These are phyloP conservation scores for Macrobrachium nipponense DNA, from an alignment of 1,140 invertebrate species.

Conservation along the genomic window DNA sequence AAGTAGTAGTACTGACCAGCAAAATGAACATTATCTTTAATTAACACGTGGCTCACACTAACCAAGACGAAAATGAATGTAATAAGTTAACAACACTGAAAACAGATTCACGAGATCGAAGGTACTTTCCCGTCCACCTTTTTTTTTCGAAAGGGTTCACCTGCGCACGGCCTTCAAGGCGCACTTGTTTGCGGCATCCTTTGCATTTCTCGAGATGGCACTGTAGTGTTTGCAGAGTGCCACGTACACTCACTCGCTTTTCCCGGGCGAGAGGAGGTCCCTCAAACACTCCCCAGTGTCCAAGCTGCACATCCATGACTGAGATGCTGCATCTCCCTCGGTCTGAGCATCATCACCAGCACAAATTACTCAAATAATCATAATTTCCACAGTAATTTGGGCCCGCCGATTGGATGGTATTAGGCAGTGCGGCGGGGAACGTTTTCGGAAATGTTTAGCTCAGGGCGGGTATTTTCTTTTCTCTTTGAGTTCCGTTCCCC, in stretches of 20 bases:
- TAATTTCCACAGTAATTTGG: conserved; percentile 63
- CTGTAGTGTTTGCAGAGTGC: conserved; percentile 25
- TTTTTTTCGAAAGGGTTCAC: too few species aligned
- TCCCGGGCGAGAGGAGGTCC: background rate
- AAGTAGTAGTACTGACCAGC: too few species aligned
- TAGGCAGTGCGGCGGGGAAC: conserved; percentile 34
- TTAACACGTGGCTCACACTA: too few species aligned
- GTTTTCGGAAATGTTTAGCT: conserved; percentile 48
- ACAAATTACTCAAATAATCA: conserved; percentile 63
- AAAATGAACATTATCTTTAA: too few species aligned
- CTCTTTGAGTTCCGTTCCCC: too few species aligned
- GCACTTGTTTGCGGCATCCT: too few species aligned
- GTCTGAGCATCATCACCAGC: conserved; percentile 58
- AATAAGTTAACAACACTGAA: too few species aligned
- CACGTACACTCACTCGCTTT: background rate
- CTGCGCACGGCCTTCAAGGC: too few species aligned
- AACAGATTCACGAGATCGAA: too few species aligned
- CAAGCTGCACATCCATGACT: conserved; percentile 52
- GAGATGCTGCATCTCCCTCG: conserved; percentile 54
- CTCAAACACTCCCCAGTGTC: conserved; percentile 48
- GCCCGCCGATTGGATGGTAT: conserved; percentile 55
- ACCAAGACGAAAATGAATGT: too few species aligned
- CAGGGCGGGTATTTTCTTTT: background rate
- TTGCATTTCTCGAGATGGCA: too few species aligned
- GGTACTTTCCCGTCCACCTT: too few species aligned